These are phyloP conservation scores for Neotoma lepida DNA, from an alignment of 2,113 vertebrate species.

Conservation along the genomic window DNA sequence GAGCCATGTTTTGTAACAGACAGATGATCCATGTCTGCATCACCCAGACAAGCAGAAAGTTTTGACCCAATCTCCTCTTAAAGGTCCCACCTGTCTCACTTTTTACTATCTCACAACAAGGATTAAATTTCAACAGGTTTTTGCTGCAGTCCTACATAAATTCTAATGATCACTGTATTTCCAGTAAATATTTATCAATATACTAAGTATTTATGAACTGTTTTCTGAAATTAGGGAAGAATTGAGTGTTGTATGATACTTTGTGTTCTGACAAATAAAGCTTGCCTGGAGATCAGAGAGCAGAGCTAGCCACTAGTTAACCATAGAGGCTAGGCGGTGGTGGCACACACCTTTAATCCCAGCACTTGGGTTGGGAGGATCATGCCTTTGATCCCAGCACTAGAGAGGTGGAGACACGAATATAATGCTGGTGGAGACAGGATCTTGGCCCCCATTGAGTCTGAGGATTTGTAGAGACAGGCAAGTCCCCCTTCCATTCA, in stretches of 20 bases:
- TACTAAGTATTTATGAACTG: not conserved
- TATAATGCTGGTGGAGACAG: too few species aligned
- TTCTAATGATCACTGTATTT: not conserved
- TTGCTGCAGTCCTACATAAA: not conserved
- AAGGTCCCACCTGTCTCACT: not conserved
- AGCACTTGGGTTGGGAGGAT: too few species aligned
- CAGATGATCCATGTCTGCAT: not conserved
- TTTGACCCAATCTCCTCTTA: not conserved
- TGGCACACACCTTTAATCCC: too few species aligned
- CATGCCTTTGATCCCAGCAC: too few species aligned
- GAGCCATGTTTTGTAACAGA: not conserved
- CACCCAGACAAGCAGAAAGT: not conserved
- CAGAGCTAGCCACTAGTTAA: too few species aligned
- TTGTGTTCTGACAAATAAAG: too few species aligned
- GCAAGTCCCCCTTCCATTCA: too few species aligned
- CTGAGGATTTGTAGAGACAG: too few species aligned
- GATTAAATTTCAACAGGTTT: not conserved
- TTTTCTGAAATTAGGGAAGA: not conserved
- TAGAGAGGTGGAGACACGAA: too few species aligned
- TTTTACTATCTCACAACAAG: not conserved
- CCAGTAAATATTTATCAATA: not conserved
- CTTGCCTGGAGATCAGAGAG: too few species aligned
- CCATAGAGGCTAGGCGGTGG: too few species aligned
- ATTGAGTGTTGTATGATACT: not conserved
- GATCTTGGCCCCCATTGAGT: too few species aligned